Conservation (phyloP, 2,113 vertebrate species). For the Spilogale gracilis region DNA sequence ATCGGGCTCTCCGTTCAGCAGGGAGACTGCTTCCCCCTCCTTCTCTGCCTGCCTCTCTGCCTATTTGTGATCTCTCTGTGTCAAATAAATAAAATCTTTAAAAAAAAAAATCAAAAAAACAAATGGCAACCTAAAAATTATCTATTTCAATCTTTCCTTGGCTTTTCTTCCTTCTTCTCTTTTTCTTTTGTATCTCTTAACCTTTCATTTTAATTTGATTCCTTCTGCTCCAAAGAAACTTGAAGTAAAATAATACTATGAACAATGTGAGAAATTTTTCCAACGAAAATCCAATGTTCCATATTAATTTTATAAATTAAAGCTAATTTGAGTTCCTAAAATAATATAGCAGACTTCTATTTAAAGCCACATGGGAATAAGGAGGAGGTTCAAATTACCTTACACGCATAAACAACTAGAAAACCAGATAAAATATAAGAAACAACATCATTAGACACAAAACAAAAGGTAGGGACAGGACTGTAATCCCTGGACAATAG, state of each 20-base stretch:
- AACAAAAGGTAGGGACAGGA: background rate
- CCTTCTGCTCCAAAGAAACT: background rate
- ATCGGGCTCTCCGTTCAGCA: too few relatives aligned
- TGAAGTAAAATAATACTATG: background rate
- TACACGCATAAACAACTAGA: background rate
- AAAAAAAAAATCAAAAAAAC: background rate
- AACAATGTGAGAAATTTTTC: background rate
- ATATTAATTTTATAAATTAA: background rate
- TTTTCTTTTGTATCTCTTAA: background rate
- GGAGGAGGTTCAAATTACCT: background rate
- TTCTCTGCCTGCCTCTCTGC: too few relatives aligned
- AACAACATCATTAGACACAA: background rate
- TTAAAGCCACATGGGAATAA: background rate
- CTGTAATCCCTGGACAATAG: background rate
- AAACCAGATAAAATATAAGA: background rate
- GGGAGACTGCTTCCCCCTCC: too few relatives aligned
- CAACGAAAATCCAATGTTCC: background rate
- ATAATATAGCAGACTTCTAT: background rate
- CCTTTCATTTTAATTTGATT: background rate
- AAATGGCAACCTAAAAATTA: background rate
- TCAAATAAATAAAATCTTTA: too few relatives aligned
- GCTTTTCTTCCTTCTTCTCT: background rate
- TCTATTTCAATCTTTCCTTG: background rate
- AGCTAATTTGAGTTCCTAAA: slow-evolving; percentile 4
- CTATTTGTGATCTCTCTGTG: too few relatives aligned